Base-by-base conservation (phyloP, 1,140 invertebrate genomes). In the Tetragonula clypearis region DNA sequence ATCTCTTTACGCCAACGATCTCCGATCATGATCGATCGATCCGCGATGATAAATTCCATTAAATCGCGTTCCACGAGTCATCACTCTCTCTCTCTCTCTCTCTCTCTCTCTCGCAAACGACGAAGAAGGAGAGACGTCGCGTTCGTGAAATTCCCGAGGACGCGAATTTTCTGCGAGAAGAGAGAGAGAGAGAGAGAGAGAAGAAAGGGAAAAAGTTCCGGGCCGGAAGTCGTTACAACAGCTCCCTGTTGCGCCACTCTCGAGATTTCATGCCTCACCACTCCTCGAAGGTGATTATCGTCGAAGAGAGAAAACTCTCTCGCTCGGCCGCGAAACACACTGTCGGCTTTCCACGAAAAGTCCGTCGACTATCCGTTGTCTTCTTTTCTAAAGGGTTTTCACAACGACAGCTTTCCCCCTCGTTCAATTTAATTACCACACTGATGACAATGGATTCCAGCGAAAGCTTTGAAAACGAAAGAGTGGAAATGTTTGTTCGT, bases 361-460 rank as follows among this genome's bases (percentile, higher is more conserved):
- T 77, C 65, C 6, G 14, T n/a, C 73, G 26, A 30, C 55, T 21
- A 15, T 62, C 35, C 35, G 35, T 77, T 77, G 21, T 55, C 49
- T 53, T n/a, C 62, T 49, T 26, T 66, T 8, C 58, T n/a, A 19
- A 23, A 49, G 49, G 1, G 5, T 12, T 62, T 62, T 23, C 35
- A 78, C 75, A 26, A 66, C 23, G 75, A 66, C 17, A 66, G 21
- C 58, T 55, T 62, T 49, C 83, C 83, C 62, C 19, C 56, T 79
- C 41, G 41, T 49, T 55, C 19, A 87, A 87, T 87, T 87, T 82
- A 86, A 66, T 83, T 87, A 87, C 53, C n/a, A 23, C 72, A 35
- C 66, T 35, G 41, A 49, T 8, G 41, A 49, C 41, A 0, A 49
- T 17, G 65, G n/a, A 35, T 35, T 9, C 17, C 41, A 49, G 41